phyloP scores from a whole-genome alignment of 2,797 vertebrate genomes.

The Acanthurus lineatus region DNA sequence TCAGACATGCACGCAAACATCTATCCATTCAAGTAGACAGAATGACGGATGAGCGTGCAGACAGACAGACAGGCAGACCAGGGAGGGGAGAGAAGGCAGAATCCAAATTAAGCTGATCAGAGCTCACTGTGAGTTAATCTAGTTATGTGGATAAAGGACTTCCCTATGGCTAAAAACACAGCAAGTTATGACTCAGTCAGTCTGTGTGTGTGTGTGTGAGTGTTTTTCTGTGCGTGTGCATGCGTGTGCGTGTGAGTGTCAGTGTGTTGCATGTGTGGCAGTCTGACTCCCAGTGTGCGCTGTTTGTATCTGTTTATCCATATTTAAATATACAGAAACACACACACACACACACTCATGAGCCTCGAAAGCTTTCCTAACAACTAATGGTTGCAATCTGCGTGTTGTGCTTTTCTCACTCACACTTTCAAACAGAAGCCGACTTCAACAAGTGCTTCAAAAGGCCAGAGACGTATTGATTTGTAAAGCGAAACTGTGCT shows the following conservation, averaged over 20 bases:
- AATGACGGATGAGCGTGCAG: constrained; percentile 63
- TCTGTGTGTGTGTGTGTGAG: constrained; percentile 17
- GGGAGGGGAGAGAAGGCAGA: constrained; percentile 70
- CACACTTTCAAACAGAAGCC: constrained; percentile 17
- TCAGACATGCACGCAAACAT: constrained; percentile 31
- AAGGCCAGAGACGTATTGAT: constrained; percentile 47
- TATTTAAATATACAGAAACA: constrained; percentile 40
- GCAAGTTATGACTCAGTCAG: constrained; percentile 65
- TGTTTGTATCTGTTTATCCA: constrained; percentile 58
- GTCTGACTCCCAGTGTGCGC: constrained; percentile 32
- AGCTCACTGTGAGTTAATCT: constrained; percentile 80
- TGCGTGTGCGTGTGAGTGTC: constrained; percentile 17
- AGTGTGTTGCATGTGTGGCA: constrained; percentile 12
- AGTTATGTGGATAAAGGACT: constrained; percentile 82
- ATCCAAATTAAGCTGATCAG: constrained; percentile 81
- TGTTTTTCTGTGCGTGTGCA: neutral
- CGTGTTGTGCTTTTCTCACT: constrained; percentile 28
- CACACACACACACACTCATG: constrained; percentile 19
- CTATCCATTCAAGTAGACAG: constrained; percentile 44
- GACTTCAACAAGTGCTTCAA: constrained; percentile 42
- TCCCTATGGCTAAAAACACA: constrained; percentile 78
- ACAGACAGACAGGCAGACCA: constrained; percentile 55
- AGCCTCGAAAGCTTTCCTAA: constrained; percentile 57
- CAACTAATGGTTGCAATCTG: constrained; percentile 28
- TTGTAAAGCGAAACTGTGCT: constrained; percentile 44